Conservation (phyloP, 2,888 invertebrate species). For the Ptilodon capucinus region DNA sequence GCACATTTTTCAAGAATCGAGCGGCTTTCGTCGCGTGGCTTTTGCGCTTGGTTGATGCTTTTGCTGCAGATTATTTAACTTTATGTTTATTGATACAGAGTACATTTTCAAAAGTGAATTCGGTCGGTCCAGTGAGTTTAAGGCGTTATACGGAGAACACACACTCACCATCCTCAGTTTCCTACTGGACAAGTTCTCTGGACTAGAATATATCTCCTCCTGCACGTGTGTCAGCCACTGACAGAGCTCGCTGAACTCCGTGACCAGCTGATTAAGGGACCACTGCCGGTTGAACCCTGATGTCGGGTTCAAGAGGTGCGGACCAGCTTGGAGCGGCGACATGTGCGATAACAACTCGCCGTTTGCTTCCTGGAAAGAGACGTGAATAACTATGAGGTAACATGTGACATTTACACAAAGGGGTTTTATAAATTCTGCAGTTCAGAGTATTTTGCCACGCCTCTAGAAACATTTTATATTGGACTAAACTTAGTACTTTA, state of each 20-base stretch:
- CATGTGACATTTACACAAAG: too few relatives aligned
- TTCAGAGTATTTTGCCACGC: too few relatives aligned
- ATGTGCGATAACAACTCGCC: constrained; percentile 87
- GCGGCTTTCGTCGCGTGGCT: too few relatives aligned
- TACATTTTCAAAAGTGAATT: too few relatives aligned
- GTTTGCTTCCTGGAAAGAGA: constrained; percentile 86
- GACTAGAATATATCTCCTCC: constrained; percentile 89
- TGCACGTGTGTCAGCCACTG: constrained; percentile 91
- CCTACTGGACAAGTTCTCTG: constrained; percentile 86
- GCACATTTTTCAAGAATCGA: too few relatives aligned
- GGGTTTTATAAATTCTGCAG: too few relatives aligned
- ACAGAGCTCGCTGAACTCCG: constrained; percentile 91
- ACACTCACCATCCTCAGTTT: constrained; percentile 85
- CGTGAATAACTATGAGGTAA: neutral
- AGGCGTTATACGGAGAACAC: neutral
- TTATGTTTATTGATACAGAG: too few relatives aligned
- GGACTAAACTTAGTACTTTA: too few relatives aligned
- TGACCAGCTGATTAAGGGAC: constrained; percentile 89
- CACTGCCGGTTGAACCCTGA: constrained; percentile 82
- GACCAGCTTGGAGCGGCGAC: constrained; percentile 68
- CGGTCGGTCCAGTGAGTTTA: too few relatives aligned
- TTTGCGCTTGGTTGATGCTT: too few relatives aligned
- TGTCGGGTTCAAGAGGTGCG: constrained; percentile 61
- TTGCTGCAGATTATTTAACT: too few relatives aligned
- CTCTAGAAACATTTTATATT: too few relatives aligned